Conservation (phyloP, 2,888 invertebrate genomes). For the Drosophila crucigera region DNA sequence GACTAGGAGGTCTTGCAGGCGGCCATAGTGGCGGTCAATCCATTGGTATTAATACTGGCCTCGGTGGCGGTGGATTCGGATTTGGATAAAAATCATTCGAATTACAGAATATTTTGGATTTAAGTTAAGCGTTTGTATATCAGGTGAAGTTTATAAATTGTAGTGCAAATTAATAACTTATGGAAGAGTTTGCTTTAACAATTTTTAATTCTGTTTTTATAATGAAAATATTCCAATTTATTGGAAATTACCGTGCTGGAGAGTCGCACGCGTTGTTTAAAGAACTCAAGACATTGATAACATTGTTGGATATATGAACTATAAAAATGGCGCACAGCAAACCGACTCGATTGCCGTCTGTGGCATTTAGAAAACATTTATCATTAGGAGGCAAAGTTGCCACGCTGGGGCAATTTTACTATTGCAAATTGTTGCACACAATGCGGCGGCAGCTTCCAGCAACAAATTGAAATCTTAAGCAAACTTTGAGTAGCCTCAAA, state of each 20-base stretch:
- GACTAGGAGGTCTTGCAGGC: too few species aligned
- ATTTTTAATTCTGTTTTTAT: too few species aligned
- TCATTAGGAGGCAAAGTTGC: conserved; percentile 70
- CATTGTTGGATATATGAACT: conserved; percentile 59
- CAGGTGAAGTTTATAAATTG: too few species aligned
- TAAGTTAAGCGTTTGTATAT: too few species aligned
- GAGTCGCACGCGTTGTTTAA: conserved; percentile 9
- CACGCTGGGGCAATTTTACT: conserved; percentile 53
- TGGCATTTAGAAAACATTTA: conserved; percentile 69
- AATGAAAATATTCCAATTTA: too few species aligned
- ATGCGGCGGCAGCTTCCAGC: conserved; percentile 31
- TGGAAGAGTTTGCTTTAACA: too few species aligned
- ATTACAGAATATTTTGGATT: too few species aligned
- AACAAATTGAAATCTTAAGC: conserved; percentile 81
- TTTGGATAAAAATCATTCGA: too few species aligned
- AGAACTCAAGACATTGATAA: conserved; percentile 56
- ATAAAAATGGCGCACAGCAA: conserved; percentile 41
- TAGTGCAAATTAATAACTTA: too few species aligned
- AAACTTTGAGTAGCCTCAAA: conserved; percentile 72
- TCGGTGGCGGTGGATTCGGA: too few species aligned
- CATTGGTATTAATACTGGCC: too few species aligned
- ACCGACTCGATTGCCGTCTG: conserved; percentile 54
- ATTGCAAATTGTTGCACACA: conserved; percentile 74
- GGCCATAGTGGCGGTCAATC: too few species aligned
- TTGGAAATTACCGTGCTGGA: neutral